Evolutionary conservation across 2,888 invertebrate species (phyloP), one percentile per base, ranked within the genome.

Genomic region (Chironomus tentans): DNA sequence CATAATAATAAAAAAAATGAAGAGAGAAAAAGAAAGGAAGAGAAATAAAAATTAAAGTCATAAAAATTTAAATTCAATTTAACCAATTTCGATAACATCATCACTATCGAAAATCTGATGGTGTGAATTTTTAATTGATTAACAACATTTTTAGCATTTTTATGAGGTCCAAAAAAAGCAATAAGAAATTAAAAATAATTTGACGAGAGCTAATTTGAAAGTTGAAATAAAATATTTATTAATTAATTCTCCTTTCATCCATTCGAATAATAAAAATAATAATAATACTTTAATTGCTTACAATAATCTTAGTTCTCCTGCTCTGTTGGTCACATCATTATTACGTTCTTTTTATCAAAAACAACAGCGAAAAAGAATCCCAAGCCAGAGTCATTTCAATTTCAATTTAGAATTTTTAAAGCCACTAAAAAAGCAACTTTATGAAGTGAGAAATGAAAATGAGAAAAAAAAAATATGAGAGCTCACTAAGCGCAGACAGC

Each of bases 81-180:
- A 38, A 38, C 38, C 38, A 38, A 38, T 10, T 38, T 38, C 38
- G 38, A 38, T 38, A 38, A 38, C 38, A 38, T 38, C 38, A 38
- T 38, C 38, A 38, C 38, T 38, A 38, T 38, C 38, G 38, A 38
- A 38, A 38, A 38, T 65, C 24, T 65, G 13, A 65, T 65, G 65
- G 65, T 65, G 65, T 65, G 65, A 65, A 65, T 65, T 65, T 22
- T 24, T 65, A 65, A 65, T 65, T 56, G 56, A 56, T 56, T 56
- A 56, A 15, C 38, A 38, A 38, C 38, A 10, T 38, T 38, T 38
- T 38, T 38, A 38, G 38, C 38, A 38, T 38, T 38, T 38, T 38
- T 38, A 38, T 38, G 38, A 10, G 38, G 38, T 38, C 38, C 38
- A 38, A 38, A 38, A n/a, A 38, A 38, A 10, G 38, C 38, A 56